Conservation (phyloP, 2,113 vertebrate species). For the Pangasianodon gigas region DNA sequence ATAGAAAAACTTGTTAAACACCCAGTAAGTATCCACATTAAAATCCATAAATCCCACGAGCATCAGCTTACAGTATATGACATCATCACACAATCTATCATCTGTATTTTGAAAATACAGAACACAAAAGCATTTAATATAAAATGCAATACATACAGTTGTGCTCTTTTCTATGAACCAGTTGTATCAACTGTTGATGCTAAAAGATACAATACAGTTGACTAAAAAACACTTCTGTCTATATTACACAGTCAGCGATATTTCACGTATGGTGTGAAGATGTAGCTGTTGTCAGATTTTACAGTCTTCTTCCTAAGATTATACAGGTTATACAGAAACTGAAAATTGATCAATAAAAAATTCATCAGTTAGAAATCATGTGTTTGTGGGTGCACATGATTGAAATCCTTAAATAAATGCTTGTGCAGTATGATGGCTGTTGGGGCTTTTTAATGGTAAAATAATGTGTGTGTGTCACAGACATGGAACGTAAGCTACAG, state of each 20-base stretch:
- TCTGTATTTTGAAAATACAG: neutral
- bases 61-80: neutral
- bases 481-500: constrained; percentile 87
- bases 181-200: neutral
- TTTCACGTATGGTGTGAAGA: neutral
- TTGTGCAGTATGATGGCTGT: neutral
- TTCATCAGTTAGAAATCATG: neutral
- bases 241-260: neutral
- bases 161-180: neutral
- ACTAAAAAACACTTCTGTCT: neutral
- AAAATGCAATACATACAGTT: neutral
- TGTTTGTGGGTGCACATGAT: neutral
- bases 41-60: neutral
- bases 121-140: neutral
- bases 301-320: neutral
- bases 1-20: neutral
- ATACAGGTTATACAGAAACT: neutral
- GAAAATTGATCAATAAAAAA: neutral
- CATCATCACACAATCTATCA: neutral
- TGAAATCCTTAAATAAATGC: neutral
- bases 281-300: neutral
- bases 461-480: constrained; percentile 64
- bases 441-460: neutral
- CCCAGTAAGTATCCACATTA: too few relatives aligned
- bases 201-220: neutral